Evolutionary conservation across 2,888 invertebrate genomes (phyloP).

Genomic region (Cerceris ruficornis): DNA sequence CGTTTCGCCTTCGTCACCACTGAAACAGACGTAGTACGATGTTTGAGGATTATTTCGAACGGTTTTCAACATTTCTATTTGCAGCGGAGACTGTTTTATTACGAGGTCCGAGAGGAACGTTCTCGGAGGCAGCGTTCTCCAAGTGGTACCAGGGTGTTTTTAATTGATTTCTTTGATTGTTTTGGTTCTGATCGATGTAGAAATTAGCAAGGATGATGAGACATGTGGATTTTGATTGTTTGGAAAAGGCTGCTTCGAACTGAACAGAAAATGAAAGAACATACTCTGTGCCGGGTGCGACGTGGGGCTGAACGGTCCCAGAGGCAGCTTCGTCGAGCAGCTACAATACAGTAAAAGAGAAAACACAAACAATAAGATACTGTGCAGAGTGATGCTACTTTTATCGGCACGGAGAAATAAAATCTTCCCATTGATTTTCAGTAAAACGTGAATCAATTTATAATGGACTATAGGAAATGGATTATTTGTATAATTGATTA

Average conservation of each 20-base stretch:
- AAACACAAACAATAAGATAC: conserved; percentile 83
- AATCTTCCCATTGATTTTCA: conserved; percentile 6
- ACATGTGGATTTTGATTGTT: neutral
- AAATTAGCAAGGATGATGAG: too few relatives aligned
- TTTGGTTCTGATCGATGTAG: too few relatives aligned
- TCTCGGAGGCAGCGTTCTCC: too few relatives aligned
- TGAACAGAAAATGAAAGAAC: conserved; percentile 75
- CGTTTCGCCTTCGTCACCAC: conserved; percentile 83
- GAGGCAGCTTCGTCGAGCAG: conserved; percentile 86
- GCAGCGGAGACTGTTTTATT: too few relatives aligned
- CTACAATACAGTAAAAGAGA: conserved; percentile 85
- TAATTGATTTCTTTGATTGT: too few relatives aligned
- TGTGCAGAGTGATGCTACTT: conserved; percentile 77
- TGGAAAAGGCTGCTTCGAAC: neutral
- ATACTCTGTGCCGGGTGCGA: conserved; percentile 76
- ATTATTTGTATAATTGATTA: too few relatives aligned
- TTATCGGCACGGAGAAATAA: conserved; percentile 30
- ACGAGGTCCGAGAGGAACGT: too few relatives aligned
- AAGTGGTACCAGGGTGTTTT: too few relatives aligned
- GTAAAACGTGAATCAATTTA: neutral
- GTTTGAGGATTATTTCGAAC: neutral
- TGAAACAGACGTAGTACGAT: conserved; percentile 71
- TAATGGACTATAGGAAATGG: too few relatives aligned
- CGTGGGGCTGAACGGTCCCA: conserved; percentile 82
- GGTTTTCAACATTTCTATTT: neutral